phyloP scores from a whole-genome alignment of 2,113 vertebrate species.

The Antechinus stuartii region DNA sequence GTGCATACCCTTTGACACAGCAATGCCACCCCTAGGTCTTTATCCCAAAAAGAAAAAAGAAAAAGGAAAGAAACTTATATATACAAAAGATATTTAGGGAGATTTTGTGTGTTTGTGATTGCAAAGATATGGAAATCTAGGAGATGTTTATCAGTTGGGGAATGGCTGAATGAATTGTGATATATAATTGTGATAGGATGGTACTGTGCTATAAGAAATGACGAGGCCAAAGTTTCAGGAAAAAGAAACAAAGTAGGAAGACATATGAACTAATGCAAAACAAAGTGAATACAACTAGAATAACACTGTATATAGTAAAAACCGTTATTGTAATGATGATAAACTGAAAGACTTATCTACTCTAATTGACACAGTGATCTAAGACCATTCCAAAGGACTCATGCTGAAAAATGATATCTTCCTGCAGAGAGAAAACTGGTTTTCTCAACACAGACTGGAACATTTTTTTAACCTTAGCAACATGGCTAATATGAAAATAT shows the following conservation, averaged over 20 bases:
- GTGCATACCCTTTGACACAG: neutral
- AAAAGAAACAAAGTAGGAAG: neutral
- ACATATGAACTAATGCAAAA: neutral
- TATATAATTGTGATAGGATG: neutral
- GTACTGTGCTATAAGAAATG: neutral
- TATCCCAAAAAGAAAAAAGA: neutral
- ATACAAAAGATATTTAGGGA: neutral
- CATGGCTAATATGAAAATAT: neutral
- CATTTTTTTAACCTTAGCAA: neutral
- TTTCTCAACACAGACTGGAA: neutral
- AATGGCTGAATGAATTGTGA: neutral
- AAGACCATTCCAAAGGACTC: neutral
- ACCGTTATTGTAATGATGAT: neutral
- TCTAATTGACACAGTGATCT: neutral
- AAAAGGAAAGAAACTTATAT: neutral
- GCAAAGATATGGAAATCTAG: neutral
- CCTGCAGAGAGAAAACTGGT: neutral
- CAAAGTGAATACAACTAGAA: neutral
- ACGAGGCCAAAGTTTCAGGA: neutral
- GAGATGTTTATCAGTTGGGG: neutral
- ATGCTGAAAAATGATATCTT: neutral
- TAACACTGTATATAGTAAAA: neutral
- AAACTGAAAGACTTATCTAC: neutral
- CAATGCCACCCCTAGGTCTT: neutral
- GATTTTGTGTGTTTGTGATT: neutral